Evolutionary conservation across 2,113 vertebrate genomes (phyloP).

Genomic region (Corythornis madagascariensis): DNA sequence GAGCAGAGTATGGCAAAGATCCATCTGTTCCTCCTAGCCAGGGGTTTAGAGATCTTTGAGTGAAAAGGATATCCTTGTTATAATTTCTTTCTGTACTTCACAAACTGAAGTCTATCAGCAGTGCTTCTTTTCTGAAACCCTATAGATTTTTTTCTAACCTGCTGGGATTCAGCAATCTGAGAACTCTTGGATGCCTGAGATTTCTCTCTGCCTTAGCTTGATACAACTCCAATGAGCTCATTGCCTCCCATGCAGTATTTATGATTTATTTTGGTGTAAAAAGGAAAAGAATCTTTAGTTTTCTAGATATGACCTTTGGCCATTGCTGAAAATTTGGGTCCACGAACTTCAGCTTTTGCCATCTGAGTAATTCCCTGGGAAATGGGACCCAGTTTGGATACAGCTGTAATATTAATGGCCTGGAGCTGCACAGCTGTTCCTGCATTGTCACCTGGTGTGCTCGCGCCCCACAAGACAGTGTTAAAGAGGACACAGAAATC

Average conservation of each 20-base stretch:
- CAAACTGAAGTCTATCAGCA: neutral
- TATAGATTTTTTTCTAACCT: neutral
- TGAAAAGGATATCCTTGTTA: neutral
- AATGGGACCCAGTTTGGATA: constrained; percentile 37
- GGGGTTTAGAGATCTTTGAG: neutral
- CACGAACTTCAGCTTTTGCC: neutral
- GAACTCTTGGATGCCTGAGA: neutral
- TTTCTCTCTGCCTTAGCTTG: neutral
- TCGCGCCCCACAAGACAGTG: constrained; percentile 8
- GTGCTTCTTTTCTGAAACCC: neutral
- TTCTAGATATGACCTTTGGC: neutral
- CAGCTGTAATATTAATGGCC: constrained; percentile 51
- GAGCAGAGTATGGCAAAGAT: neutral
- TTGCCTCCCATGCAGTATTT: neutral
- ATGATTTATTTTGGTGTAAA: neutral
- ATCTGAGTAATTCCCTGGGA: constrained; percentile 28
- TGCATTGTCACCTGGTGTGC: constrained; percentile 32
- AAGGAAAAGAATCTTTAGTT: neutral
- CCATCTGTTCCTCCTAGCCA: neutral
- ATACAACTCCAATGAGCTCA: neutral
- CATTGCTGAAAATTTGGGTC: neutral
- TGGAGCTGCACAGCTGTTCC: constrained; percentile 58
- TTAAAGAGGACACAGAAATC: constrained; percentile 39
- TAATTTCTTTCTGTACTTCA: neutral
- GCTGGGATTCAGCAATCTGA: neutral